Evolutionary conservation across 2,113 vertebrate genomes (phyloP).

Genomic region (Poecilia latipinna): DNA sequence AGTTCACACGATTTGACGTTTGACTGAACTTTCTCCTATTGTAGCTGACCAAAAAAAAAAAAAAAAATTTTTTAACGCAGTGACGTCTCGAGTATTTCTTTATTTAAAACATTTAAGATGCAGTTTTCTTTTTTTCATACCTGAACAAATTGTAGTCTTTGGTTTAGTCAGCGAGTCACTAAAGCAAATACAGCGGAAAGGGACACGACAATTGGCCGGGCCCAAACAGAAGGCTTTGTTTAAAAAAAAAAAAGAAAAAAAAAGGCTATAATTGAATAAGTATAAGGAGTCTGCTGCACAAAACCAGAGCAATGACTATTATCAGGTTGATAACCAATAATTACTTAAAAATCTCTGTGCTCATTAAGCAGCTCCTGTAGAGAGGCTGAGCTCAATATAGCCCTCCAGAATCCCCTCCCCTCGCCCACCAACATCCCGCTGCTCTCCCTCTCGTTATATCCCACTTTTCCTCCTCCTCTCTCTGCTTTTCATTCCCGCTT

Average conservation of each 20-base stretch:
- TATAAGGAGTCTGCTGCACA: slow-evolving; percentile 65
- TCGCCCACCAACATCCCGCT: slow-evolving; percentile 56
- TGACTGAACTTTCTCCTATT: too few relatives aligned
- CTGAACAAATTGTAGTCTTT: slow-evolving; percentile 20
- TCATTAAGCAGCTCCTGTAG: slow-evolving; percentile 73
- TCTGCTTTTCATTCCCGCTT: slow-evolving; percentile 40
- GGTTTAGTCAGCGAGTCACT: slow-evolving; percentile 30
- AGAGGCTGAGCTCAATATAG: slow-evolving; percentile 63
- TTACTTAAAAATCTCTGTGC: slow-evolving; percentile 71
- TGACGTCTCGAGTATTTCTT: too few relatives aligned
- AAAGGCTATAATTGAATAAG: slow-evolving; percentile 71
- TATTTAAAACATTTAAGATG: too few relatives aligned
- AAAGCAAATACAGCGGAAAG: background rate
- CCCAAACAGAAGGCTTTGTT: slow-evolving; percentile 49
- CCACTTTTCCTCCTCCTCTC: slow-evolving; percentile 23
- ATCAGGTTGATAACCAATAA: slow-evolving; percentile 81
- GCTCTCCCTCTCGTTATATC: slow-evolving; percentile 49
- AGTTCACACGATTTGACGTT: too few relatives aligned
- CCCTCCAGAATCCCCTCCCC: slow-evolving; percentile 59
- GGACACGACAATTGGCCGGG: slow-evolving; percentile 30
- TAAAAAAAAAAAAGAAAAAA: slow-evolving; percentile 29
- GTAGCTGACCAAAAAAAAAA: too few relatives aligned
- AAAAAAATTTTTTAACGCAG: too few relatives aligned
- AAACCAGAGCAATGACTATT: slow-evolving; percentile 76
- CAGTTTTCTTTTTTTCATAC: background rate